Base-by-base conservation (phyloP, 2,888 invertebrate species). In the Lordiphosa fenestrarum region DNA sequence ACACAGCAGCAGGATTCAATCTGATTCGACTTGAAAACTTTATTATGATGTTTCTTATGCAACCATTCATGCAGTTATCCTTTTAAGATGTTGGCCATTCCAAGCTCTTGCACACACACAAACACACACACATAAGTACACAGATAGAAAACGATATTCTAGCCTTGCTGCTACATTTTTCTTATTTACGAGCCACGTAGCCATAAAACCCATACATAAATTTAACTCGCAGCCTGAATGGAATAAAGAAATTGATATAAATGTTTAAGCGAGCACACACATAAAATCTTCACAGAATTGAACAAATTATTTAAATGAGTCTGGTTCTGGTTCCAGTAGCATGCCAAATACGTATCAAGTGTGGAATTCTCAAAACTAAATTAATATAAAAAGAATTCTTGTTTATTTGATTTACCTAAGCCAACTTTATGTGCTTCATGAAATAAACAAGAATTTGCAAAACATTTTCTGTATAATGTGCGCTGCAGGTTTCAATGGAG, bases 201-300 rank as follows among this genome's bases (percentile, higher is more conserved):
- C 76, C 80, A 83, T 77, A 77, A 77, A 77, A 77, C 67, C 66
- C 83, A 73, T 67, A 72, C 83, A 77, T 77, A 82, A 77, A 77
- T 80, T 82, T 82, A 66, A 65, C 62, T 53, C 41, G 51, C 47
- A 58, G 59, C 49, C 51, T 62, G 66, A 42, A 49, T 44, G 75
- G 66, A 69, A 78, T 78, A 72, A 78, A 75, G 80, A 82, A 83
- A 77, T 83, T 75, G 83, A 77, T 77, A 82, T 82, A 83, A 80
- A 77, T 80, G 77, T 68, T 59, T 66, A 46, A 64, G 64, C 61
- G 64, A 72, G 57, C 39, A 51, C 47, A 47, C 59, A 15, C 47
- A 50, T 19, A 21, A 46, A 30, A 33, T 33, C 13, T 12, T 6
- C 30, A 44, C 15, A 44, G 30, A 44, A 33, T 13, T 44, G 33